These are phyloP conservation scores for Chaetodon trifascialis DNA, from an alignment of 2,113 vertebrate species.

Conservation along the genomic window DNA sequence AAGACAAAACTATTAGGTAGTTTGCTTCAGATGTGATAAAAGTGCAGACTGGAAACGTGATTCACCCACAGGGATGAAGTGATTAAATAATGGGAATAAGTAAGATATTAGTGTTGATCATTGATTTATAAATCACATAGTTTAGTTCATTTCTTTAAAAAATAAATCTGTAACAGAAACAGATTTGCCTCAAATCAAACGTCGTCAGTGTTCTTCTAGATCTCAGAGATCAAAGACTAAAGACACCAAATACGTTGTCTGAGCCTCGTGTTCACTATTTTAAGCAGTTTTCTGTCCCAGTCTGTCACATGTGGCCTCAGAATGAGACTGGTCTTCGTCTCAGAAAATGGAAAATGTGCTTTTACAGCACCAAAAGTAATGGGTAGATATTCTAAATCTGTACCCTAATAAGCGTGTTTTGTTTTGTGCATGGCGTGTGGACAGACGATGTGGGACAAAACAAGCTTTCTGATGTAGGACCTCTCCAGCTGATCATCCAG, in stretches of 20 bases:
- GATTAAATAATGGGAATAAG: not conserved
- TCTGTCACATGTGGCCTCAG: not conserved
- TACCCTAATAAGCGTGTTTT: not conserved
- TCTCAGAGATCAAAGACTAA: not conserved
- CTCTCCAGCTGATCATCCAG: conserved; percentile 14
- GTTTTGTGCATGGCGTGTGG: not conserved
- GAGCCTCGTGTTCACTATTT: not conserved
- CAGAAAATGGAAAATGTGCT: not conserved
- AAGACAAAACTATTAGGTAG: no score
- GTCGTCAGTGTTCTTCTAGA: no score
- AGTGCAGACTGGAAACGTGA: not conserved
- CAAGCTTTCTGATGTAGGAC: not conserved
- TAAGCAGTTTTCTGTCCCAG: no score
- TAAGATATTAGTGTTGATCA: no score
- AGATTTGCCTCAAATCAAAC: not conserved
- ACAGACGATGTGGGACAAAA: not conserved
- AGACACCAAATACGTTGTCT: no score
- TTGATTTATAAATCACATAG: not conserved
- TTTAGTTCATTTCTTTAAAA: not conserved
- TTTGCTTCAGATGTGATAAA: not conserved
- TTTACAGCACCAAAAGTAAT: not conserved
- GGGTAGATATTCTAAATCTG: not conserved
- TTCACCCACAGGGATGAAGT: not conserved
- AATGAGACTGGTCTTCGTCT: not conserved
- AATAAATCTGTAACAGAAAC: no score